phyloP scores from a whole-genome alignment of 2,888 invertebrate species.

The Drosophila stalkeri region DNA sequence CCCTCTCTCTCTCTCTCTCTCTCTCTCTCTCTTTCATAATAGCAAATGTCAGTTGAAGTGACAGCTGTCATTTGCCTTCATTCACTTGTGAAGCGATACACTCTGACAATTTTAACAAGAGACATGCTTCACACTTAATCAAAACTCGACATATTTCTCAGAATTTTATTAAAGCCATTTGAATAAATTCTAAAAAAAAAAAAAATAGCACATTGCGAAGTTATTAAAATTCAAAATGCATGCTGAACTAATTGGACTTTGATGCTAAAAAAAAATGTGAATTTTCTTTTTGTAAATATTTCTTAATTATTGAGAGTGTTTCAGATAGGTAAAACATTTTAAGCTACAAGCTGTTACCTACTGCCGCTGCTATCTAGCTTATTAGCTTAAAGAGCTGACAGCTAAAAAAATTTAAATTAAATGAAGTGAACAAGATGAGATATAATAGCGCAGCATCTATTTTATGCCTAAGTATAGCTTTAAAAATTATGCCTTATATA shows the following conservation, averaged over 20 bases:
- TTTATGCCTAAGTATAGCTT: no score
- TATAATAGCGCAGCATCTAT: no score
- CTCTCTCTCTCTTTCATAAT: constrained; percentile 19
- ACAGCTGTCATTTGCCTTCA: constrained; percentile 62
- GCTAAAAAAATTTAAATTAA: neutral
- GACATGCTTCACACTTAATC: constrained; percentile 13
- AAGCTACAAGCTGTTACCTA: neutral
- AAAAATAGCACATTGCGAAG: neutral
- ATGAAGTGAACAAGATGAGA: neutral
- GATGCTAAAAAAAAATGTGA: neutral
- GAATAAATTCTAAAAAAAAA: neutral
- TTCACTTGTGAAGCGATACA: constrained; percentile 21
- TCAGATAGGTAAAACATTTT: neutral
- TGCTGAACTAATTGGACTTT: neutral
- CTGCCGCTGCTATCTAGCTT: neutral
- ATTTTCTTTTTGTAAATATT: neutral
- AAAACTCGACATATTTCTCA: neutral
- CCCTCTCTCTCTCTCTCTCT: neutral
- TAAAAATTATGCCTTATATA: neutral
- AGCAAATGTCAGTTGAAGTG: constrained; percentile 55
- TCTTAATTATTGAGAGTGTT: no score
- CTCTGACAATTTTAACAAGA: constrained; percentile 29
- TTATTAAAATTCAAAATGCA: neutral
- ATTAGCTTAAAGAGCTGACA: neutral
- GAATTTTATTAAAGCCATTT: neutral